Base-by-base conservation (phyloP, 2,888 invertebrate species). In the Lasioglossum vierecki region DNA sequence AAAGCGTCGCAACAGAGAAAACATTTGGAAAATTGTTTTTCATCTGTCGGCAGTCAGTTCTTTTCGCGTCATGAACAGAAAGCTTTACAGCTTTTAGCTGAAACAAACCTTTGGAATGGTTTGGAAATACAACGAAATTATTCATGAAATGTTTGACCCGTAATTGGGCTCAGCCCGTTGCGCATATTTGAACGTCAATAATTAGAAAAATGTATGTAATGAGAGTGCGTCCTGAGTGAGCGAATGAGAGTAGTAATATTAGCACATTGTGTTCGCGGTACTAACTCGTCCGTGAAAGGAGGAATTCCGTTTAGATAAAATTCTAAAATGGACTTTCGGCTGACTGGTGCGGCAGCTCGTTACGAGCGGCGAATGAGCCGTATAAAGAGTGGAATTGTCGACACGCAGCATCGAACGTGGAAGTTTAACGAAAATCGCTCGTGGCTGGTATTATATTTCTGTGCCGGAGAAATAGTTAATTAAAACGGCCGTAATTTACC, bases 401-500 rank as follows among this genome's bases (percentile, higher is more conserved):
- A 9, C 66, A 35, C 44, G 22, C 15, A 77, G 18, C 35, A 72
- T 41, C 78, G 78, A 60, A 57, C 60, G 72, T 53, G 30, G 77
- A 63, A 74, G 76, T 75, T 84, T 44, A 63, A 80, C 77, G 77
- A 84, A 84, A 77, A 22, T 39, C 53, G 71, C 71, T 41, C 74
- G 63, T 49, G 30, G 80, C 53, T 49, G 49, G 78, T 63, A 85
- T 78, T 80, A 78, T 84, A 76, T 85, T 84, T 81, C 75, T 76
- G 22, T 46, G 46, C 39, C 18, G 85, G 71, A 81, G 85, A 60
- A 80, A 72, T 60, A 6, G 80, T 68, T 68, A 80, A 85, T 85
- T 68, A 80, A 85, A 84, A 78, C 72, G 35, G 66, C 49, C 63
- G 78, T 75, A 77, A 84, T 84, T 85, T 72, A 80, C 63, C 22